phyloP scores from a whole-genome alignment of 2,797 vertebrate genomes.

The Sebastes taczanowskii region DNA sequence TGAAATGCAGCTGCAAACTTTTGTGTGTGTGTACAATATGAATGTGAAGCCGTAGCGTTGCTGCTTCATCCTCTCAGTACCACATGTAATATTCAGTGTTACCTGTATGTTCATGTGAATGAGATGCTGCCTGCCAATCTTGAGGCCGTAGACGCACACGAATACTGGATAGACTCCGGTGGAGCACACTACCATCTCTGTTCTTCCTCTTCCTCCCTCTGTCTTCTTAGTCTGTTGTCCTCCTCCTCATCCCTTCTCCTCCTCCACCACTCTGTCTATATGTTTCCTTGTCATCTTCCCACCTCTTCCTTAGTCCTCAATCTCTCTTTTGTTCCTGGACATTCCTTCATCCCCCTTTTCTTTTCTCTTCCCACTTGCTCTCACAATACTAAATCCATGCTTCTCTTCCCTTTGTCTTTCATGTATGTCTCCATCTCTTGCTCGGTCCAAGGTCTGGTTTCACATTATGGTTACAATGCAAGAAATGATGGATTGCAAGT shows the following conservation, averaged over 20 bases:
- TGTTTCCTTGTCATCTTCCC: neutral
- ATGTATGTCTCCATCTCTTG: neutral
- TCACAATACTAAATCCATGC: neutral
- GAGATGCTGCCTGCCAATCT: constrained; percentile 43
- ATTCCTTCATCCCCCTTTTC: neutral
- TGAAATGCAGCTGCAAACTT: neutral
- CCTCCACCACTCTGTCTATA: neutral
- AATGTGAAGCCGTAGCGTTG: neutral
- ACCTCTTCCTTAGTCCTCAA: neutral
- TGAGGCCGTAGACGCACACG: constrained; percentile 18
- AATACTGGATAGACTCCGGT: constrained; percentile 20
- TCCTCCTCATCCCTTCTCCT: neutral
- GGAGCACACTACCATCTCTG: neutral
- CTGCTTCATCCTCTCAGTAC: neutral
- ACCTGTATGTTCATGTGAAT: constrained; percentile 37
- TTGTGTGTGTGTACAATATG: neutral
- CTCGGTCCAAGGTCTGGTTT: neutral
- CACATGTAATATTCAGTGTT: constrained; percentile 55
- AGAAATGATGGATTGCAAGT: neutral
- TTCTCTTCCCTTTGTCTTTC: neutral
- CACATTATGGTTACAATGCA: neutral
- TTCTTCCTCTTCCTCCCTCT: neutral
- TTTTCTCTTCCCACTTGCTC: neutral
- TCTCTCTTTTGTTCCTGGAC: neutral
- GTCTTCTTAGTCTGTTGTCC: neutral